Evolutionary conservation across 1,140 invertebrate species (phyloP), one percentile per base, ranked within the genome.

Genomic region (Drosophila sturtevanti): DNA sequence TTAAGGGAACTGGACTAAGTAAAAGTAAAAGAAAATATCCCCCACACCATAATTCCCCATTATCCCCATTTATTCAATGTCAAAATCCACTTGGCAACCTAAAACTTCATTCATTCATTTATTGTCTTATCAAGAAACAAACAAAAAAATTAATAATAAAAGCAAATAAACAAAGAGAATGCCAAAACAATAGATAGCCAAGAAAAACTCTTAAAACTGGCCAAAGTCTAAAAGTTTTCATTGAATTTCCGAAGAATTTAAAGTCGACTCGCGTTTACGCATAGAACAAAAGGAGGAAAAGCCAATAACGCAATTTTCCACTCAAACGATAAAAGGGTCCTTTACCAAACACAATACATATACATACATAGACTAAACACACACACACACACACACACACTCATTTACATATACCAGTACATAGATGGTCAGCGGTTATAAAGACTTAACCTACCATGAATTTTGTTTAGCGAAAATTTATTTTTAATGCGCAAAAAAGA

Each of bases 231-330:
- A 61, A 68, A 68, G 34, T 16, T 21, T 56, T n/a, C 21, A 59
- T 56, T 14, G 31, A 55, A 64, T 12, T 18, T 44, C 7, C n/a
- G 3, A 68, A 67, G 48, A 79, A 75, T 60, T 72, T 68, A 62
- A 68, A 65, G 66, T 58, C 70, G 31, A 27, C 31, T 41, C 48
- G 62, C 65, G 55, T 21, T 48, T 48, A 48, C 16, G 16, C 38
- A 59, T 68, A 72, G 61, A 84, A 58, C 58, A 44, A 48, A 54
- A 31, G 62, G 61, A 74, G 65, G 55, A 41, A 60, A 68, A 69
- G 76, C 55, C 76, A 89, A 87, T 84, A 84, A 80, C 77, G 66
- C 55, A 84, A 87, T 89, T 89, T 87, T 87, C 79, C 84, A 80
- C 79, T 89, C 84, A 80, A 89, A 80, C 62, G 84, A 79, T 84